Base-by-base conservation (phyloP, 2,888 invertebrate genomes). In the Amphiduros pacificus region DNA sequence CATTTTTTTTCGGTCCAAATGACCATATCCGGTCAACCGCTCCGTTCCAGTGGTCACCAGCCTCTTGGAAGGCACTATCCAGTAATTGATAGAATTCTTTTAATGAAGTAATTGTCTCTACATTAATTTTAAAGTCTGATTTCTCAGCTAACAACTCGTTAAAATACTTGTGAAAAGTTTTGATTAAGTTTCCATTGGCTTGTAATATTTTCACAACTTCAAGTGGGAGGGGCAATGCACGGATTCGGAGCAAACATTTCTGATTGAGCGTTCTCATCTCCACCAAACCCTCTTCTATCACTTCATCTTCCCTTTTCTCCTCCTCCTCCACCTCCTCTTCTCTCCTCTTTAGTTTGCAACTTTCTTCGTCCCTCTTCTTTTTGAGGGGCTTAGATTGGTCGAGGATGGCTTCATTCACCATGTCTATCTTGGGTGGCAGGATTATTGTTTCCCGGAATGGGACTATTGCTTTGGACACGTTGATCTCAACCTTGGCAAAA, bases 391-490 rank as follows among this genome's bases (percentile, higher is more conserved):
- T 58, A 14, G 88, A 88, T 11, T 87, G 86, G 40, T 89, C 88
- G 40, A 71, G 70, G 59, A 94, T 92, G 52, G 87, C 87, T 85
- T 93, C 93, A 78, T 91, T 92, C 0, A 92, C 90, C 91, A 91
- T 92, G 78, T 91, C 93, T 2, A 90, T 83, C 75, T 88, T 91
- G 0, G 91, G 92, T 22, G 89, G 89, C 20, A 87, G 87, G 0
- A 95, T 87, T 57, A 99, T 88, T 0, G 98, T 99, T 84, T 99
- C 99, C 70, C 93, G 87, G 77, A 98, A 94, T 5, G 97, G 92
- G 1, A 99, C 97, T 73, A 99, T 97, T 0, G 98, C 98, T 75
- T 91, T 89, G 0, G 98, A 98, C 0, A 93, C 93, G 67, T 89
- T 89, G n/a, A 97, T 85, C 55, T 92, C 90, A 44, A 82, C 71